Conservation (phyloP, 2,888 invertebrate species). For the Subacronicta megacephala region DNA sequence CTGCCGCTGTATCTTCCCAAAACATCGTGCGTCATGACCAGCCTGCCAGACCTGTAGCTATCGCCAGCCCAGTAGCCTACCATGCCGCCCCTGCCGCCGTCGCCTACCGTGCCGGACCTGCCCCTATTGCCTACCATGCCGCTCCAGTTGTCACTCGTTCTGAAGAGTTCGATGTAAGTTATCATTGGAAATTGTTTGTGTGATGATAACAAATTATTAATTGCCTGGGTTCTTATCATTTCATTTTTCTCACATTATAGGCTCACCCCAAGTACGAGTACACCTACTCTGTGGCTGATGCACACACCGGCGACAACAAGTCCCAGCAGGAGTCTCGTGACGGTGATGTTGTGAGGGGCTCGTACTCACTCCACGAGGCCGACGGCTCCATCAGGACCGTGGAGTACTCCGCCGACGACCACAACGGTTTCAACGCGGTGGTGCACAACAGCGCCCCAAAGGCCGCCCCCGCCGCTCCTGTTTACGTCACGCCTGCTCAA, state of each 20-base stretch:
- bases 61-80: slow-evolving; percentile 48
- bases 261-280: slow-evolving; percentile 80
- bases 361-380: slow-evolving; percentile 84
- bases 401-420: slow-evolving; percentile 84
- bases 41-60: slow-evolving; percentile 54
- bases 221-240: neutral
- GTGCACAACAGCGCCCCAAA: slow-evolving; percentile 72
- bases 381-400: slow-evolving; percentile 86
- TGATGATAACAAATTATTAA: neutral
- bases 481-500: slow-evolving; percentile 53
- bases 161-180: slow-evolving; percentile 44
- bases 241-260: slow-evolving; percentile 43
- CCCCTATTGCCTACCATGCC: slow-evolving; percentile 64
- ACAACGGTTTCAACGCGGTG: slow-evolving; percentile 80
- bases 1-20: slow-evolving; percentile 72
- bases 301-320: slow-evolving; percentile 87
- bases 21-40: slow-evolving; percentile 74
- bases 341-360: slow-evolving; percentile 85
- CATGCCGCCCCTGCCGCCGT: slow-evolving; percentile 27
- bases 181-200: rapidly evolving
- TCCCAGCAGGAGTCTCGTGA: slow-evolving; percentile 83
- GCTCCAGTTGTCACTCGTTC: slow-evolving; percentile 67
- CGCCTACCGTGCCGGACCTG: slow-evolving; percentile 23
- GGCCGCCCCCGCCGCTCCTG: slow-evolving; percentile 59
- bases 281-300: slow-evolving; percentile 87